Base-by-base conservation (phyloP, 1,140 invertebrate species). In the Vollenhovia emeryi region DNA sequence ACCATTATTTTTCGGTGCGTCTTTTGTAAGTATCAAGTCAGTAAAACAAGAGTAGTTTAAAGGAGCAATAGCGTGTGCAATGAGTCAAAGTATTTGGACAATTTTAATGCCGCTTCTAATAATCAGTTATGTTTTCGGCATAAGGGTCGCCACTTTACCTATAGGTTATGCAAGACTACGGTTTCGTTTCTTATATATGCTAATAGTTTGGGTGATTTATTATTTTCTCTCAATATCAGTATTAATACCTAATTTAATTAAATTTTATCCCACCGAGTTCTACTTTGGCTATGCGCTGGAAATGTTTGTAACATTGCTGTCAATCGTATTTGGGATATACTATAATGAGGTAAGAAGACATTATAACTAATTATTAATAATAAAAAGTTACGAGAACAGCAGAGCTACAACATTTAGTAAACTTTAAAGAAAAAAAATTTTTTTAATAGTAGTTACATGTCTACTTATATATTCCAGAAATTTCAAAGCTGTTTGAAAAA, bases 131-230 rank as follows among this genome's bases (percentile, higher is more conserved):
- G 13, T 69, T 0, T 40, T 40, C 7, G 78, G 78, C 27, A 24
- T 55, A 40, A 40, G 33, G 36, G 55, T 57, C 11, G 21, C 36
- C 4, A 36, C 57, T 11, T 80, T 30, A 64, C 15, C 75, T 15
- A 2, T 2, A 24, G 2, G 45, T 33, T 27, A 50, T 4, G 6
- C 43, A 43, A 62, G 4, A 50, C 3, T 30, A 7, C 64, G 55
- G 21, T 48, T 43, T 11, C 45, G 6, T 60, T 8, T 21, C 7
- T 36, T 64, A 15, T 78, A 78, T 9, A 78, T 60, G 11, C 4
- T 64, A 11, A 3, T 78, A 18, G 5, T 78, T 5, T 78, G 75
- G 75, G 2, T n/a, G 11, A 7, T 50, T 33, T 78, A 78, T 21
- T 27, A 4, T 60, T 59, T 52, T 15, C 50, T 74, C 15, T 33